Evolutionary conservation across 2,113 vertebrate species (phyloP), one percentile per base, ranked within the genome.

Genomic region (Stigmatopora argus): DNA sequence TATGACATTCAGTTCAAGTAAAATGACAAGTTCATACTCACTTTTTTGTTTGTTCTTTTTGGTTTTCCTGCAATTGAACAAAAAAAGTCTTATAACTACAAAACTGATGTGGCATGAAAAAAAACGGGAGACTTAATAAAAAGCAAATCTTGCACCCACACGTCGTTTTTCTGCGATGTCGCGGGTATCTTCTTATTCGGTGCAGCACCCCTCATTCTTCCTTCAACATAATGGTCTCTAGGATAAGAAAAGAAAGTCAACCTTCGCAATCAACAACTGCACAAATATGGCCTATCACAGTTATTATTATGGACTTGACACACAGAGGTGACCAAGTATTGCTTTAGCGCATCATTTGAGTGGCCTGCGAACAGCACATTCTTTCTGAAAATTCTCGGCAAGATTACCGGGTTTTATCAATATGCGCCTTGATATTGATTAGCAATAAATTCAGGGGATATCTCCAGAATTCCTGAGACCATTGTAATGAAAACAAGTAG

Each of bases 31-130:
- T 0, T 21, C 19, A 12, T 66, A 87, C 93, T 94, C 91, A 99
- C 97, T 90, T 90, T 98, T 99, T 88, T 96, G 97, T 87, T 99
- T 99, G 90, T 97, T 99, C 94, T 99, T 99, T 91, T 99, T 99
- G 75, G 94, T 94, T 92, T 99, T 99, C 90, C 97, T 99, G 74
- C 53, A 82, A 74, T 71, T 47, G 19, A 72, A 64, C 74, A 72
- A 52, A 72, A 83, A 75, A 67, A 75, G 0, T 35, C 65, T 73
- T 44, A 34, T 60, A 41, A 49, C 31, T 70, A 23, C 7, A 38
- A 65, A 64, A 9, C 3, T n/a, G 15, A 52, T 21, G 18, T 8
- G 53, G 3, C 1, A 48, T 2, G 26, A 31, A 47, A 1, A 58
- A 51, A 45, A 10, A 0, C 9, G 35, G 14, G 13, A 18, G 14